Base-by-base conservation (phyloP, 2,113 vertebrate genomes). In the Abramis brama region DNA sequence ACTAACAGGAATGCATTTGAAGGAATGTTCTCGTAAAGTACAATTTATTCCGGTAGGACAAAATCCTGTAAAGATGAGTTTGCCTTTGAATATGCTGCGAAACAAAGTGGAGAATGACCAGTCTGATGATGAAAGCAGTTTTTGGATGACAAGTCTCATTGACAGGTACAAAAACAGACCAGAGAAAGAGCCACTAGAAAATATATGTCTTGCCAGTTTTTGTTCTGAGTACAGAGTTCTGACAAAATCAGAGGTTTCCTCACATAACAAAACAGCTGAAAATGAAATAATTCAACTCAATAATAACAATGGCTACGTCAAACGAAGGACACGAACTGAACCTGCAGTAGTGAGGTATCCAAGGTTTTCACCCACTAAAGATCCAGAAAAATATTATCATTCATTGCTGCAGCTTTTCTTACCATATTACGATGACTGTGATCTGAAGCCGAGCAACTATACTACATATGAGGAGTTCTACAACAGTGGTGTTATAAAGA, bases 71-170 rank as follows among this genome's bases (percentile, higher is more conserved):
- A 50, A 70, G 36, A 81, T 86, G 77, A 83, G 82, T 79, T 25
- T 77, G 52, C 52, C 86, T 47, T 59, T 86, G 39, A 43, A 43
- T 43, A 2, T 86, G 0, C 21, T 86, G 0, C 66, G 64, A 74
- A 25, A 60, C 2, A 73, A 50, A 73, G 78, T 30, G 2, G 12
- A 68, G 19, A 68, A 52, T 30, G 25, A 50, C 6, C 47, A 68
- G 45, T 23, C 13, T 73, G 64, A n/a, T 73, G 79, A 82, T 47
- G 10, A 75, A 59, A 76, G 39, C 5, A 70, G 21, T 45, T 45
- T 86, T 10, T 86, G 79, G 79, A 86, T 86, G 86, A 82, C 70
- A 30, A 86, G 30, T 39, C 4, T 86, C 23, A 12, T 50, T 39
- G 86, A 86, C 6, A 36, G 79, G 27, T 82, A 79, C 17, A 55